Evolutionary conservation across 1,140 invertebrate species (phyloP).

Genomic region (Manduca sexta): DNA sequence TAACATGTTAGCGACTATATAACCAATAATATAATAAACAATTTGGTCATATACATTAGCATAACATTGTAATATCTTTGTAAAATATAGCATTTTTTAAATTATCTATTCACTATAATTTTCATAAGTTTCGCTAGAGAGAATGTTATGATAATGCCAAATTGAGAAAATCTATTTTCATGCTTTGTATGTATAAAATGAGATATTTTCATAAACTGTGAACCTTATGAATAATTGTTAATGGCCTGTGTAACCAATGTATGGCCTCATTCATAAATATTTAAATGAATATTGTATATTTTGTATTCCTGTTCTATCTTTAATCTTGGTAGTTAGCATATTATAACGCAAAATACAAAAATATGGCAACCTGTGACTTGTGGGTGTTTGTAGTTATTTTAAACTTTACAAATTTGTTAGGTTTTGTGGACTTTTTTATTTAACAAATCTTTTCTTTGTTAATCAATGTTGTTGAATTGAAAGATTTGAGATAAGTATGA

Average conservation of each 20-base stretch:
- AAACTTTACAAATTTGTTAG: too few relatives aligned
- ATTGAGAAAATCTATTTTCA: conserved; percentile 19
- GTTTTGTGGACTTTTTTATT: too few relatives aligned
- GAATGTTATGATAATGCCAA: conserved; percentile 13
- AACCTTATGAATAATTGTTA: conserved; percentile 1
- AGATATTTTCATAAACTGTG: conserved; percentile 18
- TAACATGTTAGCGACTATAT: too few relatives aligned
- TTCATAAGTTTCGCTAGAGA: too few relatives aligned
- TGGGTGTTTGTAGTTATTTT: conserved; percentile 7
- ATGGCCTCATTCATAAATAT: background rate
- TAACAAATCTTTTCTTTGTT: too few relatives aligned
- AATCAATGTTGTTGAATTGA: too few relatives aligned
- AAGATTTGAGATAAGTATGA: too few relatives aligned
- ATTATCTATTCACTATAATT: too few relatives aligned
- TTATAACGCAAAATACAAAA: background rate
- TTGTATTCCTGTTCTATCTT: too few relatives aligned
- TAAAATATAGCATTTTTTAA: background rate
- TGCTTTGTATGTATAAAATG: conserved; percentile 14
- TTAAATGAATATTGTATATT: background rate
- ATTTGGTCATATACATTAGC: background rate
- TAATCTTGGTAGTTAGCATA: too few relatives aligned
- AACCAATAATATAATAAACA: background rate
- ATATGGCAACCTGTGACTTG: conserved; percentile 11
- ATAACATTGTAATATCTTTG: background rate
- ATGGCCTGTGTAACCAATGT: conserved; percentile 3